Percentiles rank a stretch among this genome's conserved stretches.
Conservation (phyloP, 2,113 vertebrate genomes). For the Cynoglossus semilaevis region DNA sequence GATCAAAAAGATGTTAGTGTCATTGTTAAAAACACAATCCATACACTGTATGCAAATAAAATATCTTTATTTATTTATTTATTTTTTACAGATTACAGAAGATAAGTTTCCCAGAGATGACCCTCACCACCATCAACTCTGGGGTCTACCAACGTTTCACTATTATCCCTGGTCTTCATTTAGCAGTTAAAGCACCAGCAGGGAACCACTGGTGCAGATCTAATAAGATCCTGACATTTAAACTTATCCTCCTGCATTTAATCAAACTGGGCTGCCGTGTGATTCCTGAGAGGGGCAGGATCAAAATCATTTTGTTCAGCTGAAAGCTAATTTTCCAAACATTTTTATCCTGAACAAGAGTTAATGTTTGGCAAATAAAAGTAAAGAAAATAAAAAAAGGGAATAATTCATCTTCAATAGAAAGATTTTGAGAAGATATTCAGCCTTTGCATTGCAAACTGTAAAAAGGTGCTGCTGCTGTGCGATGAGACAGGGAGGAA, state of each 20-base stretch:
- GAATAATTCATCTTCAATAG: too few species aligned
- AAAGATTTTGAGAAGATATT: too few species aligned
- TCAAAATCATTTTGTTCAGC: constrained; percentile 22
- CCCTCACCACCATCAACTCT: constrained; percentile 15
- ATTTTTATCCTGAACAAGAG: constrained; percentile 17
- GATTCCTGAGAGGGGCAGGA: not conserved
- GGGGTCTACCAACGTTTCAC: constrained; percentile 38
- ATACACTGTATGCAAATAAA: constrained; percentile 40
- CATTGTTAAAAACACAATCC: constrained; percentile 53
- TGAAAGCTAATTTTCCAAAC: constrained; percentile 1
- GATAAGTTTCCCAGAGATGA: constrained; percentile 10
- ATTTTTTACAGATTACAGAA: constrained; percentile 35
- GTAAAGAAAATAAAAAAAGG: too few species aligned
- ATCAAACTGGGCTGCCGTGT: not conserved
- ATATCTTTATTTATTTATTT: not conserved
- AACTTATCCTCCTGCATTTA: constrained; percentile 8
- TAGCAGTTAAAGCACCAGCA: constrained; percentile 32
- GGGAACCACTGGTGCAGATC: not conserved
- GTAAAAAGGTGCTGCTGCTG: constrained; percentile 57
- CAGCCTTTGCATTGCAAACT: constrained; percentile 51
- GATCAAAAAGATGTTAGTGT: constrained; percentile 32
- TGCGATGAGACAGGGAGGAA: constrained; percentile 35
- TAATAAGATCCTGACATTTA: not conserved
- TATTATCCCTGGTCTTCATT: constrained; percentile 29
- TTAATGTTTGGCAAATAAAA: too few species aligned